Evolutionary conservation across 2,113 vertebrate species (phyloP).

Genomic region (Hippocampus guttulatus): DNA sequence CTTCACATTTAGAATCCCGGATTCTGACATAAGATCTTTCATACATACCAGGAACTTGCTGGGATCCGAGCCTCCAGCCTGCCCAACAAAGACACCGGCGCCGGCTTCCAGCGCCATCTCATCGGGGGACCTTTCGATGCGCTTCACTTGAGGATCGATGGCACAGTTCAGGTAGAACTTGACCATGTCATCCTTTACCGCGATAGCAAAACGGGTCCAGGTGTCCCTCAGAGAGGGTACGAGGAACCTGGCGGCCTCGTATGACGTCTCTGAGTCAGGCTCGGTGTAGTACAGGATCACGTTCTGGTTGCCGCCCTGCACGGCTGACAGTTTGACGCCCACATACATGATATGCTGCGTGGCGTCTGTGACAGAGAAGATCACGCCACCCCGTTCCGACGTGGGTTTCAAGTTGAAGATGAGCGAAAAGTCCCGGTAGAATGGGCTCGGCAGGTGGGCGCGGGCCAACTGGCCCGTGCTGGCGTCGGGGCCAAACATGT

Average conservation of each 20-base stretch:
- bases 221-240: slow-evolving; percentile 74
- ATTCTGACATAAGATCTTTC: neutral
- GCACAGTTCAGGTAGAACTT: slow-evolving; percentile 84
- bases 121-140: slow-evolving; percentile 72
- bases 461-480: slow-evolving; percentile 82
- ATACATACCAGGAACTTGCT: slow-evolving; percentile 85
- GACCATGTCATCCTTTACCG: slow-evolving; percentile 74
- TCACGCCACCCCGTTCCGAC: slow-evolving; percentile 66
- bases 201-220: slow-evolving; percentile 85
- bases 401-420: slow-evolving; percentile 82
- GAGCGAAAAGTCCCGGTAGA: slow-evolving; percentile 86
- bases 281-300: slow-evolving; percentile 87
- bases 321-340: slow-evolving; percentile 81
- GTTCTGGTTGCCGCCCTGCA: slow-evolving; percentile 66
- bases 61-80: slow-evolving; percentile 82
- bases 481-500: slow-evolving; percentile 74
- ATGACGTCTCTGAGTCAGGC: slow-evolving; percentile 69
- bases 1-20: neutral
- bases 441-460: slow-evolving; percentile 78
- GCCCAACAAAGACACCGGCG: slow-evolving; percentile 85
- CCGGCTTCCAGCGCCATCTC: slow-evolving; percentile 82
- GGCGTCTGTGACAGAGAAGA: slow-evolving; percentile 85
- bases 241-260: slow-evolving; percentile 76
- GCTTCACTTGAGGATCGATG: slow-evolving; percentile 60
- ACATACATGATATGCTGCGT: slow-evolving; percentile 77